These are phyloP conservation scores for Ethmia dodecea DNA, from an alignment of 2,888 invertebrate genomes.

Conservation along the genomic window DNA sequence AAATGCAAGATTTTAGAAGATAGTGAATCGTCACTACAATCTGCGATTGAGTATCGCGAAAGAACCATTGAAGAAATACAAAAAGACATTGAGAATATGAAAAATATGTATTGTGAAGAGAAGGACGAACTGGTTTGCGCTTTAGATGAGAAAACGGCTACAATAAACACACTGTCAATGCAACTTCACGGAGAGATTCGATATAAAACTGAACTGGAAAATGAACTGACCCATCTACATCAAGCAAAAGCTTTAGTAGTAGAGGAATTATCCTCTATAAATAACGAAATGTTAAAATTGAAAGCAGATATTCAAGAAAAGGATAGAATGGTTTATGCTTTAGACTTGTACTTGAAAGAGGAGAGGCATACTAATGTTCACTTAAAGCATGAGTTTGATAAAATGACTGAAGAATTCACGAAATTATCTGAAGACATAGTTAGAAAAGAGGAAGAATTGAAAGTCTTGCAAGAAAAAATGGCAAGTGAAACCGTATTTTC, in stretches of 20 bases:
- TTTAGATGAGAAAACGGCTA: conserved; percentile 43
- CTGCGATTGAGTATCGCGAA: conserved; percentile 35
- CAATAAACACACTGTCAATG: conserved; percentile 37
- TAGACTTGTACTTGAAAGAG: conserved; percentile 30
- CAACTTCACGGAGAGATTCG: conserved; percentile 49
- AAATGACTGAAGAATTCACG: conserved; percentile 24
- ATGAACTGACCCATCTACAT: conserved; percentile 31
- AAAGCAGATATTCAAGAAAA: conserved; percentile 29
- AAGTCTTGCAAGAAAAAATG: conserved; percentile 22
- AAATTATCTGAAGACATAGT: conserved; percentile 21
- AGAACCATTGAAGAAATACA: conserved; percentile 29
- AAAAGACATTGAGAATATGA: conserved; percentile 37
- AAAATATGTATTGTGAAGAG: conserved; percentile 31
- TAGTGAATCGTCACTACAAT: conserved; percentile 29
- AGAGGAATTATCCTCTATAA: conserved; percentile 27
- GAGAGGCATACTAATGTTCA: conserved; percentile 23
- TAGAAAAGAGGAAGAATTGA: conserved; percentile 26
- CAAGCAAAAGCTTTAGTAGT: conserved; percentile 23
- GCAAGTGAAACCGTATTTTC: conserved; percentile 21
- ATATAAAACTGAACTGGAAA: conserved; percentile 39
- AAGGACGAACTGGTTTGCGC: conserved; percentile 33
- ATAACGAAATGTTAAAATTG: conserved; percentile 22
- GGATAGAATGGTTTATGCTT: conserved; percentile 28
- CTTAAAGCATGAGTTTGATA: conserved; percentile 23
- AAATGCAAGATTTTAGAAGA: conserved; percentile 33